Percentiles rank a stretch among this genome's conserved stretches.
phyloP scores from a whole-genome alignment of 1,140 invertebrate genomes.

The Meloidogyne hapla region DNA sequence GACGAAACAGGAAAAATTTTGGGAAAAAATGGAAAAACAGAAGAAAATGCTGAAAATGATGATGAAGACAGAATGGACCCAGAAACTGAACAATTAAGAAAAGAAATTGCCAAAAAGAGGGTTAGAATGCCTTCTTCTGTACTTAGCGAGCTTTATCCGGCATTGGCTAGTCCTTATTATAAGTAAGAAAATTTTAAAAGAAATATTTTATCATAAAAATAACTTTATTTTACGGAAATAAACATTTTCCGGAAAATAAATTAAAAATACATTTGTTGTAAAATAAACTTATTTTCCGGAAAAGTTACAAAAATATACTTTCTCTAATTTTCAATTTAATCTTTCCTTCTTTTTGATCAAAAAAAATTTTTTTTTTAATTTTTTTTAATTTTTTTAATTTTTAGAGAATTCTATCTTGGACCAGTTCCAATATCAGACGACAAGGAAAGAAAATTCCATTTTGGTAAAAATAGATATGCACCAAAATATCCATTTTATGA shows the following conservation, averaged over 20 bases:
- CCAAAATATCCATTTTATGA: slow-evolving; percentile 63
- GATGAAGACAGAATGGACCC: slow-evolving; percentile 33
- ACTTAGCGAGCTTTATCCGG: slow-evolving; percentile 59
- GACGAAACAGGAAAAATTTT: not conserved
- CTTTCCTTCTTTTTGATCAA: too few relatives aligned
- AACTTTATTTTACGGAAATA: not conserved
- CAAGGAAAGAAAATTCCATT: slow-evolving; percentile 55
- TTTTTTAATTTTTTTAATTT: slow-evolving; percentile 24
- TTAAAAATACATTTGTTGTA: too few relatives aligned
- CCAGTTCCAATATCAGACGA: slow-evolving; percentile 59
- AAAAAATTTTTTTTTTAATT: not conserved
- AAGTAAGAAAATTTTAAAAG: slow-evolving; percentile 44
- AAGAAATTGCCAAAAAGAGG: slow-evolving; percentile 47
- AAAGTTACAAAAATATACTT: too few relatives aligned
- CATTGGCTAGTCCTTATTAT: slow-evolving; percentile 60
- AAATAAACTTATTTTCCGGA: too few relatives aligned
- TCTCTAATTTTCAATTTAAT: slow-evolving; percentile 4
- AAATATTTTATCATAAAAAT: slow-evolving; percentile 21
- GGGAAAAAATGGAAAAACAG: not conserved
- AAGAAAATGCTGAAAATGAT: not conserved
- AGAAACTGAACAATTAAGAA: slow-evolving; percentile 43
- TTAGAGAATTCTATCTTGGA: slow-evolving; percentile 61
- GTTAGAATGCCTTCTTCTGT: slow-evolving; percentile 63
- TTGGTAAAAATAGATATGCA: slow-evolving; percentile 52
- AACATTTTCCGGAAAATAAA: too few relatives aligned